Base-by-base conservation (phyloP, 2,888 invertebrate species). In the Parnassius mnemosyne region DNA sequence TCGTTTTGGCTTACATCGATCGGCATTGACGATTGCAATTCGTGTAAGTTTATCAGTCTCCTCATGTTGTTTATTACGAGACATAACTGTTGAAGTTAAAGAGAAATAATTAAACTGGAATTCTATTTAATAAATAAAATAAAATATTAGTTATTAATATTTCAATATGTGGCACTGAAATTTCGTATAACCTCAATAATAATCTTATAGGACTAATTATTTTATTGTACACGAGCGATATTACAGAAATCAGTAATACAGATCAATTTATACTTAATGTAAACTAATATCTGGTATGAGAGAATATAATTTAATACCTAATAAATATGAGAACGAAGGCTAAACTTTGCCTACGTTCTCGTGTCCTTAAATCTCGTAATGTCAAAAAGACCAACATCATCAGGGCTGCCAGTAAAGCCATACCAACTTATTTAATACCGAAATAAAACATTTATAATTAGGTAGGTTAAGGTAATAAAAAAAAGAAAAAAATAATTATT, bases 1-100 rank as follows among this genome's bases (percentile, higher is more conserved):
- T 93, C 99, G 94, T 89, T 99, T 99, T 2, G 99, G 99, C 86
- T 99, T 99, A 89, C 99, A 99, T 80, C 98, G 97, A 92, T 99
- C 99, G 71, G 96, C 95, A 87, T 97, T 99, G 68, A 99, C 98
- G 77, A 99, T 99, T 68, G 99, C 99, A 85, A 99, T 99, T 92
- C 99, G 95, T 61, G 98, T 99, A 78, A 98, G 94, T 85, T 97
- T 97, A 82, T 98, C 98, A 44, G 96, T 95, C 87, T 97, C 97
- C 79, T 97, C 97, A 73, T 83, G 78, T 92, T 93, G 71, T 94
- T 94, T 91, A 93, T 95, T 88, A 71, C 90, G 87, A 77, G 91
- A 90, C 91, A 91, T 91, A 74, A 77, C 90, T 91, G 84, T 62
- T 66, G 64, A 74, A 47, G 53, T 75, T 74, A 71, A 71, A 67